A percentile compares a stretch with the other conserved stretches of the same genome.
These are phyloP conservation scores for Loxodonta africana DNA, from an alignment of 2,113 vertebrate genomes.

Conservation along the genomic window DNA sequence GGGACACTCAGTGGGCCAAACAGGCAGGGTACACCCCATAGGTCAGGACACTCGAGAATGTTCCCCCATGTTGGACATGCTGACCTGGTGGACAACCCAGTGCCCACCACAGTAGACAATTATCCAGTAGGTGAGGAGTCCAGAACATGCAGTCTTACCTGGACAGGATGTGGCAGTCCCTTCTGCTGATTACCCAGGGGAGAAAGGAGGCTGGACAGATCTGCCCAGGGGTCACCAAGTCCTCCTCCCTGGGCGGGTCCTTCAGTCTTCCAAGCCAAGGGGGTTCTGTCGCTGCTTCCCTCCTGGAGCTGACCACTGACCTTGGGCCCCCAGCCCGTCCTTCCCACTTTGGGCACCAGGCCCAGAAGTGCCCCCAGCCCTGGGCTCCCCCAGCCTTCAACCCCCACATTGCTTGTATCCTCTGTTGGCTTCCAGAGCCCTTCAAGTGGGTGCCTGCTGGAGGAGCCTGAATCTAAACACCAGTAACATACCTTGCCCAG, in stretches of 20 bases:
- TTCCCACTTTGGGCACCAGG: no score
- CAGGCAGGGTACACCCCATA: background rate
- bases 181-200: background rate
- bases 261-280: background rate
- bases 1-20: background rate
- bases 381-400: background rate
- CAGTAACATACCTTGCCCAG: background rate
- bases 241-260: background rate
- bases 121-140: no score
- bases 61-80: no score
- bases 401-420: no score
- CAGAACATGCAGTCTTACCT: no score
- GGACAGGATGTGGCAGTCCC: background rate
- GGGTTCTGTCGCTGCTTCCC: no score
- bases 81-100: no score
- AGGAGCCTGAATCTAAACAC: background rate
- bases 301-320: background rate
- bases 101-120: background rate
- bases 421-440: background rate
- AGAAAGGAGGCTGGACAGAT: background rate
- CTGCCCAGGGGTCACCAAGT: background rate
- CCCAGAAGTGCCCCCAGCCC: no score
- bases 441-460: background rate
- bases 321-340: no score
- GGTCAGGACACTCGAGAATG: no score